Evolutionary conservation across 2,113 vertebrate genomes (phyloP), one percentile per base, ranked within the genome.

Genomic region (Scytalopus superciliaris): DNA sequence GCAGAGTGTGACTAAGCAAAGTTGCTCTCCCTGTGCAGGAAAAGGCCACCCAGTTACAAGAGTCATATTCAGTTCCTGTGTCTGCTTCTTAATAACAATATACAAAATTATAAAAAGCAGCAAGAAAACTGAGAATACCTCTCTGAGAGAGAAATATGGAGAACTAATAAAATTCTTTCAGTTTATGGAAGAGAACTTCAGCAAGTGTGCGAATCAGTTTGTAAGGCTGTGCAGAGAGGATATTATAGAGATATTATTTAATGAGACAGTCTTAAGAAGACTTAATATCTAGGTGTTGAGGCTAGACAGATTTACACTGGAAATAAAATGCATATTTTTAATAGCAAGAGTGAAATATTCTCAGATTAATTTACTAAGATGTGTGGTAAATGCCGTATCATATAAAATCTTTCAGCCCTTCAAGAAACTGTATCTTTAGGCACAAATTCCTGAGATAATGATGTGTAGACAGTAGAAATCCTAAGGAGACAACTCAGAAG

Each of bases 21-120:
- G 23, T 47, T 68, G 33, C 25, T 73, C 7, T 53, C 40, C 14
- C 37, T 76, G 37, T 24, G 30, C 42, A 93, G 33, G 37, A 68
- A 66, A 66, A 30, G 33, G 35, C 30, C 27, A 52, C 33, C 9
- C 50, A 28, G 10, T 40, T 62, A 30, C 18, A 73, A 14, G 5
- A 35, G 4, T 1, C 64, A 31, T 31, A 30, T 30, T 24, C 19
- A 25, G 19, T 49, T 68, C 31, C 56, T 64, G 12, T 49, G 30
- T n/a, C 24, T 0, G 0, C 14, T 59, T 83, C 40, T 63, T 52
- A 83, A 80, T 40, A 8, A 45, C 6, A 33, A 21, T 2, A 12
- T 4, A 25, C 22, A 87, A 84, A 75, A 52, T 5, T 6, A 64
- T n/a, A 91, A 76, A 55, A 60, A 56, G 25, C 39, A 42, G 17